Evolutionary conservation across 2,888 invertebrate genomes (phyloP), one percentile per base, ranked within the genome.

Genomic region (Julus scanicus): DNA sequence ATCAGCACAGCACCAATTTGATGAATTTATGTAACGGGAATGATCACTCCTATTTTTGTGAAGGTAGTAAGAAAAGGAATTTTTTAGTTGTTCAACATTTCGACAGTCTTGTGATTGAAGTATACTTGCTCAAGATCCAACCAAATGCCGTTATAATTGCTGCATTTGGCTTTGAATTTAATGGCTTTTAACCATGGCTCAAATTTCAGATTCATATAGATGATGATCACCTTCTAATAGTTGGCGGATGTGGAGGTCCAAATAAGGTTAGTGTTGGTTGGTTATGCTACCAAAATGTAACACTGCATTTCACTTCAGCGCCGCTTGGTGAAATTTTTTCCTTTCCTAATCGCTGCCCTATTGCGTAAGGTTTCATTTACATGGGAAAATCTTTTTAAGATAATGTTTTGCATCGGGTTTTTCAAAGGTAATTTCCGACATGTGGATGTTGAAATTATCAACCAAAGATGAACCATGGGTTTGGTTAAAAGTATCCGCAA

Each of bases 361-460:
- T 29, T 29, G 29, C 29, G 29, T 29, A 29, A 80, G 11, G 80
- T 20, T 80, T 20, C 17, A 80, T 20, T n/a, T 29, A 8, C 80
- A 71, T 0, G 5, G 84, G 2, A 5, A 84, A 80, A 84, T 84
- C 17, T 11, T 37, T 13, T 40, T 84, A 6, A 84, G 8, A 13
- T 6, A 83, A 84, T 29, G 39, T 3, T 29, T 29, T 29, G 29
- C 29, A 53, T 53, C 49, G 20, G 29, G 63, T n/a, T 63, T 63
- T 63, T n/a, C 8, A 15, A 89, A 96, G 92, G 95, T 97, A 39
- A 97, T 96, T 92, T 96, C 95, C 91, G 99, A 99, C 92, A 96
- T 96, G 89, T 99, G 98, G 98, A 93, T 98, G 88, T 93, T 99
- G 89, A 95, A 94, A 88, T 95, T 98, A 95, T 94, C 89, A 95